Conservation (phyloP, 1,140 invertebrate genomes). For the Branchinecta lynchi region DNA sequence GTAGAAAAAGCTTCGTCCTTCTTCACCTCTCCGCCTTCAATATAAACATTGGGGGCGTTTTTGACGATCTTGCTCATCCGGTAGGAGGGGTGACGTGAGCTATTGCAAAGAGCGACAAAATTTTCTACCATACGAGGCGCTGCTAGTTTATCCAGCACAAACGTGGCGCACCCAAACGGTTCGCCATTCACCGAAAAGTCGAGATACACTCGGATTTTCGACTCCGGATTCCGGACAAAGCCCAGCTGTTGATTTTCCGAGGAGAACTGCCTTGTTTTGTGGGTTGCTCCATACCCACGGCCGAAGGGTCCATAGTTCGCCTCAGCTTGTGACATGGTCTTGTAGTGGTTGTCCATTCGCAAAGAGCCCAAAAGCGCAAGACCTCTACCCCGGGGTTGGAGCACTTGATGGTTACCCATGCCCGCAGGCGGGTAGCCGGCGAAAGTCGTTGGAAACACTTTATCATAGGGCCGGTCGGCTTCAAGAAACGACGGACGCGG, state of each 20-base stretch:
- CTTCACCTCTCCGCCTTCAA: background rate
- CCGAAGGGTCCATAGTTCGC: too few species aligned
- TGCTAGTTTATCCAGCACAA: background rate
- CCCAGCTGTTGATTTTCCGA: background rate
- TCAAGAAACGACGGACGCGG: too few species aligned
- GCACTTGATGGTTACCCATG: too few species aligned
- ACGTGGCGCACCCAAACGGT: background rate
- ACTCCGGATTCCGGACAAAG: background rate
- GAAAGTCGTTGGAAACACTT: too few species aligned
- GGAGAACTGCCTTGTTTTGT: too few species aligned
- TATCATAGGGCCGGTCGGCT: too few species aligned
- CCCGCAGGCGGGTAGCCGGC: too few species aligned
- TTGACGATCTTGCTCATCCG: background rate
- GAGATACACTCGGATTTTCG: background rate
- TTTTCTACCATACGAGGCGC: slow-evolving; percentile 1
- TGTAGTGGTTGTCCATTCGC: too few species aligned
- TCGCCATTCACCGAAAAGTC: background rate
- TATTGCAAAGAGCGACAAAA: background rate
- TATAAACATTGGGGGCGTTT: background rate
- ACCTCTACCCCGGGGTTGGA: too few species aligned
- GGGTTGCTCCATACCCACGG: too few species aligned
- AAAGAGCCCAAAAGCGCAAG: too few species aligned
- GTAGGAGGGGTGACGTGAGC: background rate
- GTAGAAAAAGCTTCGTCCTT: background rate
- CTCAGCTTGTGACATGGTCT: too few species aligned